phyloP scores from a whole-genome alignment of 2,113 vertebrate species.

The Notarius quadriscutis region DNA sequence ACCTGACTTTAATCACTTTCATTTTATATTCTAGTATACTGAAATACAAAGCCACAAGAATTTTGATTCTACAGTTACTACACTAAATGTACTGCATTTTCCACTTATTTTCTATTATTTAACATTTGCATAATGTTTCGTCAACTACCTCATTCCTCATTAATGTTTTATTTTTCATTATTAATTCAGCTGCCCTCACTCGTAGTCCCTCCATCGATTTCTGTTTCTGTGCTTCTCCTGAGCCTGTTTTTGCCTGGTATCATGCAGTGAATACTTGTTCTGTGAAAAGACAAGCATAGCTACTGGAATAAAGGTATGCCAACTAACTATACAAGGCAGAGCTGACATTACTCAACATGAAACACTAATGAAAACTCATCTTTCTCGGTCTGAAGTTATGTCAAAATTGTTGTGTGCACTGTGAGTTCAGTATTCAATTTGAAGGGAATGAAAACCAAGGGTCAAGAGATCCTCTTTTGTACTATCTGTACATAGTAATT shows the following conservation, averaged over 20 bases:
- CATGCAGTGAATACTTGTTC: slow-evolving; percentile 45
- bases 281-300: slow-evolving; percentile 57
- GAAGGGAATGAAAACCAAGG: background rate
- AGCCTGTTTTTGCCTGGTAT: slow-evolving; percentile 53
- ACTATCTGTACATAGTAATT: background rate
- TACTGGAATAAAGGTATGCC: slow-evolving; percentile 34
- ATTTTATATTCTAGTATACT: background rate
- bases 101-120: background rate
- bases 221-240: slow-evolving; percentile 40
- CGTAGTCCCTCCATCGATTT: background rate
- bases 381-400: slow-evolving; percentile 57
- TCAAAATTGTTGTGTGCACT: slow-evolving; percentile 44
- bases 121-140: background rate
- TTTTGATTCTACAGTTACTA: too few relatives aligned
- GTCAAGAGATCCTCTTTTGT: too few relatives aligned
- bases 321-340: slow-evolving; percentile 23
- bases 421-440: slow-evolving; percentile 1
- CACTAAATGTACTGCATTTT: background rate
- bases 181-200: background rate
- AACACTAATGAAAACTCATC: slow-evolving; percentile 72
- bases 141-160: background rate
- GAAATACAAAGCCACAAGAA: background rate
- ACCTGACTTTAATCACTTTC: background rate
- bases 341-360: slow-evolving; percentile 62
- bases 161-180: slow-evolving; percentile 12